Evolutionary conservation across 37 sponge, comb jelly and placozoan genomes (phyloP).

Genomic region (Mnemiopsis leidyi): DNA sequence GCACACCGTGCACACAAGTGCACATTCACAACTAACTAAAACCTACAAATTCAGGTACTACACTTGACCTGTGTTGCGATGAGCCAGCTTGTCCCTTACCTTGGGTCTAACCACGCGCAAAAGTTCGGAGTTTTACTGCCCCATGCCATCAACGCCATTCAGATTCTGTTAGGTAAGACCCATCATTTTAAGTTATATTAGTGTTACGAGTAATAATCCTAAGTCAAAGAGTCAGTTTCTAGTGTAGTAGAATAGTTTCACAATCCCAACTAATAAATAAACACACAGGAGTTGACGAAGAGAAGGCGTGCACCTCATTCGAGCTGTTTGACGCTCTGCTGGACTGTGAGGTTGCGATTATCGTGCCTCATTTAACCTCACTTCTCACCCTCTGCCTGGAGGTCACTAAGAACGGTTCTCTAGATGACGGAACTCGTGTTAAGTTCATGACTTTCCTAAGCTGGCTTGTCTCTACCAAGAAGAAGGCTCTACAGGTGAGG

Average conservation of each 20-base stretch:
- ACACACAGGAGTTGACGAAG: slow-evolving; percentile 70
- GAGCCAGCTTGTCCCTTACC: slow-evolving; percentile 27
- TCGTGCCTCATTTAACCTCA: slow-evolving; percentile 72
- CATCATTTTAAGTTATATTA: too few species aligned
- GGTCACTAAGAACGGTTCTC: slow-evolving; percentile 68
- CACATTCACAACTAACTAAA: too few species aligned
- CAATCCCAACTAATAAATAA: too few species aligned
- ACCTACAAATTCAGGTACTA: slow-evolving; percentile 35
- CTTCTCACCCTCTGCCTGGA: slow-evolving; percentile 84
- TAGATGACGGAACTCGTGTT: slow-evolving; percentile 78
- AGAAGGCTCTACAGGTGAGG: slow-evolving; percentile 71
- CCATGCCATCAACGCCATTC: slow-evolving; percentile 31
- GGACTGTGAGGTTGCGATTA: slow-evolving; percentile 84
- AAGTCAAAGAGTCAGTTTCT: too few species aligned
- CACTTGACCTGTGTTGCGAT: slow-evolving; percentile 54
- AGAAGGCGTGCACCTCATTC: slow-evolving; percentile 92
- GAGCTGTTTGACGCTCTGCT: slow-evolving; percentile 95
- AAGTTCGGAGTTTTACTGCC: slow-evolving; percentile 17
- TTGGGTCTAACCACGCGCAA: background rate
- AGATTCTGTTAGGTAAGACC: background rate
- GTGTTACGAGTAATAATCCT: too few species aligned
- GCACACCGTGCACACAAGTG: too few species aligned
- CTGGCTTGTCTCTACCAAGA: slow-evolving; percentile 81
- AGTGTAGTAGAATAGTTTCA: too few species aligned
- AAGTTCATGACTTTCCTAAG: slow-evolving; percentile 84